Conservation (phyloP, 53 echinoderm and acorn worm species). For the Hippasteria phrygiana region DNA sequence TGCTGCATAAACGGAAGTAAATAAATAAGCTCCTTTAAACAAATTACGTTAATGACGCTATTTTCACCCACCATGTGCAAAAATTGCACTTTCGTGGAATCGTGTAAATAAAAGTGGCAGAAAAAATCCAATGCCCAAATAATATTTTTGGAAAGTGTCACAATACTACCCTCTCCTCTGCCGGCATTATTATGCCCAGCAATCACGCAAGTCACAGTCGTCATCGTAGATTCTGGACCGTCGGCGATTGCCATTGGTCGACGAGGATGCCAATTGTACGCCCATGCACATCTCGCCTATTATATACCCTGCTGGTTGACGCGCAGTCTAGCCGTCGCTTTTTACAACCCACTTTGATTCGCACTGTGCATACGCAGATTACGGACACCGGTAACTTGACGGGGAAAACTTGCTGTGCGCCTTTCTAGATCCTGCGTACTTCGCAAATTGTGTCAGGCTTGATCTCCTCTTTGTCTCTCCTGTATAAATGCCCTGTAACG, state of each 20-base stretch:
- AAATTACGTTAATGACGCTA: too few relatives aligned
- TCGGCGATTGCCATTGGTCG: background rate
- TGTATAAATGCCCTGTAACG: conserved; percentile 33
- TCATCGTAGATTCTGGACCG: background rate
- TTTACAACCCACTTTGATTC: conserved; percentile 19
- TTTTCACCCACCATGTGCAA: too few relatives aligned
- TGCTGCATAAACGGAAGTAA: too few relatives aligned
- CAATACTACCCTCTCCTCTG: too few relatives aligned
- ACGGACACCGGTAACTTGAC: background rate
- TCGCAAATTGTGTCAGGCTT: background rate
- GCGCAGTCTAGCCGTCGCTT: background rate
- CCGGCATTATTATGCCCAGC: background rate
- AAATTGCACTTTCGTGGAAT: too few relatives aligned
- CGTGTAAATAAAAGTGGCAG: too few relatives aligned
- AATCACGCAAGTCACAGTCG: background rate
- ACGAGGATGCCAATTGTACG: background rate
- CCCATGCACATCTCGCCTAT: background rate
- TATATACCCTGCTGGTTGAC: background rate
- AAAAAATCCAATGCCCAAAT: too few relatives aligned
- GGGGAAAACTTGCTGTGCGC: background rate
- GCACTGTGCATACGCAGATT: background rate
- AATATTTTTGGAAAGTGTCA: too few relatives aligned
- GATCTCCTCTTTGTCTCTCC: background rate
- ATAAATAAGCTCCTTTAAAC: too few relatives aligned
- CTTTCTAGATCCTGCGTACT: background rate